Conservation (phyloP, 2,113 vertebrate species). For the Dryoscopus gambensis region DNA sequence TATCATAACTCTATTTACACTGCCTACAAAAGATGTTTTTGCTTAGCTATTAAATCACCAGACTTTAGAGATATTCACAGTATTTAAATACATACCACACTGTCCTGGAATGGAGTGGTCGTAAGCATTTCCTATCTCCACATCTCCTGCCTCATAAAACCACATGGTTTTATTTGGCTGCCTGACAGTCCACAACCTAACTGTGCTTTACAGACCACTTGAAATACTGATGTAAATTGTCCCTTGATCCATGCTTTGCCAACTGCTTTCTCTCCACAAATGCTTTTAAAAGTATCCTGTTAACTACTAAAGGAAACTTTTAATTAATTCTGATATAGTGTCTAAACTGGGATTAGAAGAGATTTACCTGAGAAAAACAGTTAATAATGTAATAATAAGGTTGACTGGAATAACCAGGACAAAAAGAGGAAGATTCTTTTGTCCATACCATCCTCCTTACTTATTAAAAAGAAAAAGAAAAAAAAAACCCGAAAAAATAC, state of each 20-base stretch:
- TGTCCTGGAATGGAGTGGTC: background rate
- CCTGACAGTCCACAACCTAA: background rate
- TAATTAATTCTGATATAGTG: background rate
- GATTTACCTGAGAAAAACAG: background rate
- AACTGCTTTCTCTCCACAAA: background rate
- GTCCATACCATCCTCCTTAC: rapidly evolving
- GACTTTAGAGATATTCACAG: background rate
- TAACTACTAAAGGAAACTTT: background rate
- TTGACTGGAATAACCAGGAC: background rate
- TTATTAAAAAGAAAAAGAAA: background rate
- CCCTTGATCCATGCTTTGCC: background rate
- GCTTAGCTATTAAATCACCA: background rate
- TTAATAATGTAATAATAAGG: background rate
- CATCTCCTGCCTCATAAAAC: background rate
- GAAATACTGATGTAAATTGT: background rate
- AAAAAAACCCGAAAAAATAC: no score
- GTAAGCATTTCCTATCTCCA: background rate
- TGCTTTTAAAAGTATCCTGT: background rate
- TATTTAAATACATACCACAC: background rate
- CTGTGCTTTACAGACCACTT: background rate
- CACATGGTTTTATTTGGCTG: background rate
- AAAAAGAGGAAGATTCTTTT: background rate
- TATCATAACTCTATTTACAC: background rate
- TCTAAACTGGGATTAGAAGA: background rate
- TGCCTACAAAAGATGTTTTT: background rate